phyloP scores from a whole-genome alignment of 2,113 vertebrate genomes.

The Thalassoma bifasciatum region DNA sequence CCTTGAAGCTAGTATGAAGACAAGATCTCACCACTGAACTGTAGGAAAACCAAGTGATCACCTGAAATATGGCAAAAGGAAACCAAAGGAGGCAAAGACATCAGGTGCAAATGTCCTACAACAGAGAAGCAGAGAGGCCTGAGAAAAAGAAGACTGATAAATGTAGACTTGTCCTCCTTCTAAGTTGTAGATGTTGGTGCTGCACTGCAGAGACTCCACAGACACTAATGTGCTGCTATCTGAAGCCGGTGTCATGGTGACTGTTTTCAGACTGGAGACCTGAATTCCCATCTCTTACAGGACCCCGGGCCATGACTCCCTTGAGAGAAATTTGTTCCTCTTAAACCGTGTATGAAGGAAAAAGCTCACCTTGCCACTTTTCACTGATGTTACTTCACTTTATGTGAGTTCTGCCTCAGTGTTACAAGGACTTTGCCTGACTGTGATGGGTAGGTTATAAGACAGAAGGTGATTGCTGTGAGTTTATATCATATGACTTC shows the following conservation, averaged over 20 bases:
- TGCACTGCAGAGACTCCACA: neutral
- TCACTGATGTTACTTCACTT: slow-evolving; percentile 16
- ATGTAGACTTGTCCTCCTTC: neutral
- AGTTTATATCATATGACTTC: slow-evolving; percentile 10
- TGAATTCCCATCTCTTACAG: neutral
- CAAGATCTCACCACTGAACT: neutral
- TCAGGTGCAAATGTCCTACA: neutral
- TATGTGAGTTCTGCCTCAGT: slow-evolving; percentile 11
- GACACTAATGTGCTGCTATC: neutral
- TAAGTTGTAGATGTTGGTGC: neutral
- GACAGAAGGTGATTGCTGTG: slow-evolving; percentile 1
- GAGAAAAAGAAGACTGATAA: neutral
- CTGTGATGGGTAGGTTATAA: slow-evolving; percentile 2
- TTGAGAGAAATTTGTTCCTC: neutral
- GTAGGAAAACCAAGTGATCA: neutral
- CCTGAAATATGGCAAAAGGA: neutral
- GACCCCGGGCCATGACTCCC: neutral
- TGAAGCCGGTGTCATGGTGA: neutral
- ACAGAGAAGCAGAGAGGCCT: slow-evolving; percentile 1
- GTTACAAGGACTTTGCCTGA: neutral
- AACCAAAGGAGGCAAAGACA: neutral
- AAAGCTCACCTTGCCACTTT: neutral
- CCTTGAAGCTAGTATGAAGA: neutral
- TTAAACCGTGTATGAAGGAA: neutral
- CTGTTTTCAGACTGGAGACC: neutral